Conservation (phyloP, 2,113 vertebrate species). For the Himantopus leucocephalus region DNA sequence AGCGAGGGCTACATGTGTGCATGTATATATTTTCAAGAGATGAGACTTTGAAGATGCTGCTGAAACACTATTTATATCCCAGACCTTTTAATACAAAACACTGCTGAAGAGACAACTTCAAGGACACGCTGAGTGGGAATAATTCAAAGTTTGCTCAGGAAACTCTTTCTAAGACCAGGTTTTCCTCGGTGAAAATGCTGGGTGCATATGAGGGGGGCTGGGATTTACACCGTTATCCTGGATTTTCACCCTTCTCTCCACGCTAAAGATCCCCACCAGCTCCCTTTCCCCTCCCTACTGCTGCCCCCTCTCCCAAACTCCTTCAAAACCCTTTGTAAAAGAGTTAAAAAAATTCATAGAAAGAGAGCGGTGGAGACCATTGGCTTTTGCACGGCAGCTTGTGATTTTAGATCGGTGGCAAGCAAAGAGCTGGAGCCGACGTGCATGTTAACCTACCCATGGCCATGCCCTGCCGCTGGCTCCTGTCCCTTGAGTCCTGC, state of each 20-base stretch:
- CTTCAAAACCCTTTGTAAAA: neutral
- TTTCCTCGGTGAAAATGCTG: neutral
- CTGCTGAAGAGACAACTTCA: neutral
- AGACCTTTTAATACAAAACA: neutral
- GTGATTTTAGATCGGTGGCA: neutral
- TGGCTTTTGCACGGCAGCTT: neutral
- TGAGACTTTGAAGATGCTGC: neutral
- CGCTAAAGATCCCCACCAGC: neutral
- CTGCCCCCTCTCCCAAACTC: neutral
- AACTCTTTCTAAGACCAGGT: neutral
- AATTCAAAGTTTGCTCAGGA: neutral
- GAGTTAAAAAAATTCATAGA: neutral
- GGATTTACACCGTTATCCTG: neutral
- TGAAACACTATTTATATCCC: neutral
- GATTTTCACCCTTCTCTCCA: neutral
- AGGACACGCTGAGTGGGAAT: neutral
- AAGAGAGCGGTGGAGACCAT: neutral
- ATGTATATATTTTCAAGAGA: neutral
- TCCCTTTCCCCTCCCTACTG: neutral
- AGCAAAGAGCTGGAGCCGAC: neutral
- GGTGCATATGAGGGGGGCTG: fast-evolving
- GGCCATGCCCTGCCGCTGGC: neutral
- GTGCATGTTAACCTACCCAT: fast-evolving
- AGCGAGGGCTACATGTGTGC: neutral
- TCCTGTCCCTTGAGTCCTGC: neutral